phyloP scores from a whole-genome alignment of 2,797 vertebrate species.

The Premnoplex brunnescens region DNA sequence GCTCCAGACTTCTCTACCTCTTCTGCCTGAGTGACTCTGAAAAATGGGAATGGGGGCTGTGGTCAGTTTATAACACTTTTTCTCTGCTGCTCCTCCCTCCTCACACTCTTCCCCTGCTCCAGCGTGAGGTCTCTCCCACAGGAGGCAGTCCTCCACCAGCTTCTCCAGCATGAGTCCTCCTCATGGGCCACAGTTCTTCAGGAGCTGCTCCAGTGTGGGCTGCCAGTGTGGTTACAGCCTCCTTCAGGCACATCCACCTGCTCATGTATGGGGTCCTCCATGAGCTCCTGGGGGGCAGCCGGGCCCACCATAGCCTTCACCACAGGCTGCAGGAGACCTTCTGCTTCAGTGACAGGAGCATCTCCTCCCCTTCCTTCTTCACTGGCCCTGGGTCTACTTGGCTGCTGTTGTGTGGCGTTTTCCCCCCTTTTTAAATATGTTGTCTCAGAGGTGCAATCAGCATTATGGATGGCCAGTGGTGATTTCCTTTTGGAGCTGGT shows the following conservation, averaged over 20 bases:
- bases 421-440: not conserved
- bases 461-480: fast-evolving
- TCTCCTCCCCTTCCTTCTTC: not conserved
- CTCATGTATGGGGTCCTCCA: fast-evolving
- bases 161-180: not conserved
- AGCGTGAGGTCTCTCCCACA: fast-evolving
- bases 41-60: not conserved
- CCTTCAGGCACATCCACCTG: not conserved
- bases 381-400: not conserved
- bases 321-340: not conserved
- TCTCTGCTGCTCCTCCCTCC: not conserved
- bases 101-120: not conserved
- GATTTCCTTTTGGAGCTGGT: not conserved
- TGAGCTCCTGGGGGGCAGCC: not conserved
- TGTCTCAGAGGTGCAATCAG: not conserved
- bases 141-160: not conserved
- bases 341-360: not conserved
- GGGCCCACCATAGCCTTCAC: not conserved
- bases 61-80: not conserved
- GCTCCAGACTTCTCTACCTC: not conserved
- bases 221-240: not conserved
- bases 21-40: fast-evolving
- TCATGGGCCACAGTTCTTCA: not conserved
- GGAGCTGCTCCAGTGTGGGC: not conserved
- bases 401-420: not conserved